Percentiles rank a stretch among this genome's conserved stretches.
Evolutionary conservation across 2,888 invertebrate species (phyloP).

Genomic region (Leptura quadrifasciata): DNA sequence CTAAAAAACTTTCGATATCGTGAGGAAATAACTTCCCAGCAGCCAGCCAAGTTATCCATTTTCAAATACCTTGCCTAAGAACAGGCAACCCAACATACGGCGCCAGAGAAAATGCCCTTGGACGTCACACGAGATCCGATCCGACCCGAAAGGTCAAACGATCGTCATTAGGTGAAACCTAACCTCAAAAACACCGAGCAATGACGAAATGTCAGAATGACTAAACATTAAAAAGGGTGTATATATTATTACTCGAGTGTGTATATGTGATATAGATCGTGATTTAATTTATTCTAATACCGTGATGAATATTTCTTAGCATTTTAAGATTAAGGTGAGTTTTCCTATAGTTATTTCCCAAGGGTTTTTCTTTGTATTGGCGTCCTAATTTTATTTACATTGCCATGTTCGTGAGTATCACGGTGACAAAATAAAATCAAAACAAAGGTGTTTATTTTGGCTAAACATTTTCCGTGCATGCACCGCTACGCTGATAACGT

Average conservation of each 20-base stretch:
- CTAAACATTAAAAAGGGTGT: slow-evolving; percentile 48
- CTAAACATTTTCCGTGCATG: background rate
- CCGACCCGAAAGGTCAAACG: background rate
- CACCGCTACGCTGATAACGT: background rate
- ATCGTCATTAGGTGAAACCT: background rate
- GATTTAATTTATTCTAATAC: slow-evolving; percentile 19
- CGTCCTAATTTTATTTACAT: background rate
- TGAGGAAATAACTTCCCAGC: no score
- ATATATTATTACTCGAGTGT: background rate
- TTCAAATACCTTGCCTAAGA: no score
- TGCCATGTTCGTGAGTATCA: background rate
- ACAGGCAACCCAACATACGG: no score
- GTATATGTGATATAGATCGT: background rate
- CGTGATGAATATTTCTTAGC: slow-evolving; percentile 27
- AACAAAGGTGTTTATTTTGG: slow-evolving; percentile 19
- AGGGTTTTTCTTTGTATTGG: background rate
- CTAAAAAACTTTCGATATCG: no score
- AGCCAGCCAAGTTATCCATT: no score
- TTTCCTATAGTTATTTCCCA: background rate
- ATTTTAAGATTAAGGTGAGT: slow-evolving; percentile 13
- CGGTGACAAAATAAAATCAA: background rate
- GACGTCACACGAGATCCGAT: background rate
- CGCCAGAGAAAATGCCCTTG: background rate
- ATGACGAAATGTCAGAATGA: slow-evolving; percentile 47
- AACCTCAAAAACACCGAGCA: slow-evolving; percentile 14